A percentile compares a stretch with the other conserved stretches of the same genome.
phyloP scores from a whole-genome alignment of 2,888 invertebrate species.

The Isoperla grammatica region DNA sequence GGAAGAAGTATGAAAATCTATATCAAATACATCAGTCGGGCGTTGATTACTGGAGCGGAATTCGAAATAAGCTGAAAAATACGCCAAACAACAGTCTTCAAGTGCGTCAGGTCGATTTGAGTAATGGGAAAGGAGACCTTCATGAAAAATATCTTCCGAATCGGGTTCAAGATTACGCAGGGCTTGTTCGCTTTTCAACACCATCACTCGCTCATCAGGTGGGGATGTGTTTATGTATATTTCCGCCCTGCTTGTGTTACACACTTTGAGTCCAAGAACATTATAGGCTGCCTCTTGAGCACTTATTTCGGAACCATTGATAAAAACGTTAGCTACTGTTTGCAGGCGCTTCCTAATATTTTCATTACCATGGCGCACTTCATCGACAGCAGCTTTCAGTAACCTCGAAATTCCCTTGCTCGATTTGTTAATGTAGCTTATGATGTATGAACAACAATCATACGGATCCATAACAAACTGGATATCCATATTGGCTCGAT shows the following conservation, averaged over 20 bases:
- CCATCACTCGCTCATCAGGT: constrained; percentile 32
- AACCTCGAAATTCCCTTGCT: constrained; percentile 28
- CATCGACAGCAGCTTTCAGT: constrained; percentile 32
- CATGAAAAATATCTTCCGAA: constrained; percentile 12
- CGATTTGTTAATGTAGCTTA: constrained; percentile 34
- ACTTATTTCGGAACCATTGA: constrained; percentile 33
- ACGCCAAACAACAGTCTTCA: constrained; percentile 36
- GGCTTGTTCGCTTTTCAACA: constrained; percentile 34
- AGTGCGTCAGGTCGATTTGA: constrained; percentile 32
- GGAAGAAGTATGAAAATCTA: too few relatives aligned
- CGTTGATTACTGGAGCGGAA: constrained; percentile 11
- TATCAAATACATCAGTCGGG: constrained; percentile 5
- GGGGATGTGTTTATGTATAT: constrained; percentile 28
- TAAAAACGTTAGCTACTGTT: constrained; percentile 30
- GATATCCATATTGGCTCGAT: constrained; percentile 39
- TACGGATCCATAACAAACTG: constrained; percentile 39
- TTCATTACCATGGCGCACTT: constrained; percentile 33
- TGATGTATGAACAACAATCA: constrained; percentile 38
- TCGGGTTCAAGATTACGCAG: constrained; percentile 28
- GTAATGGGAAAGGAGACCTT: constrained; percentile 35
- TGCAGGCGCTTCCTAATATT: constrained; percentile 32
- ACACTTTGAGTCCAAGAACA: constrained; percentile 26
- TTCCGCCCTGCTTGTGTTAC: constrained; percentile 9
- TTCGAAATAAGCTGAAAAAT: constrained; percentile 33
- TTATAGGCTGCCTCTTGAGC: constrained; percentile 35